A percentile compares a stretch with the other conserved stretches of the same genome.
phyloP scores from a whole-genome alignment of 2,797 vertebrate species.

The Peromyscus attwateri region DNA sequence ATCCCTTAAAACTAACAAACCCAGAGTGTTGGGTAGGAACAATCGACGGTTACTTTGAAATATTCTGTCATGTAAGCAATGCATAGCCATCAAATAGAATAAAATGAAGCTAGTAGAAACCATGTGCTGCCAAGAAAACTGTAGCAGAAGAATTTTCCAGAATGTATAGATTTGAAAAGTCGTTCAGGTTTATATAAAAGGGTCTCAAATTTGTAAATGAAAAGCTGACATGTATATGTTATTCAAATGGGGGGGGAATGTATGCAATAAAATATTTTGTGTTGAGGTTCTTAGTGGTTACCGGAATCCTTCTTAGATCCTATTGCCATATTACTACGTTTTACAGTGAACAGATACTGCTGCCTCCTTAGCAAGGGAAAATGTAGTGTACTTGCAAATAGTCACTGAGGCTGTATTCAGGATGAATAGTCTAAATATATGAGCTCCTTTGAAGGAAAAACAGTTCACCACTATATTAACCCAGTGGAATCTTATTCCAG shows the following conservation, averaged over 20 bases:
- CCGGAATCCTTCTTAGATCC: conserved; percentile 5
- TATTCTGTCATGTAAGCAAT: not conserved
- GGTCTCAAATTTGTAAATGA: conserved; percentile 39
- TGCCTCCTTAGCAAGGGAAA: not conserved
- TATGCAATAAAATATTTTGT: not conserved
- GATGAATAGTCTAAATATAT: conserved; percentile 21
- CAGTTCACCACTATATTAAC: conserved; percentile 65
- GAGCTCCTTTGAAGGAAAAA: conserved; percentile 43
- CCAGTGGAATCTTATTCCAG: conserved; percentile 80
- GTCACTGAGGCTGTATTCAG: conserved; percentile 33
- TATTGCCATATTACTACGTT: not conserved
- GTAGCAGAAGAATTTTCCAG: conserved; percentile 6
- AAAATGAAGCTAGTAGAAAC: not conserved
- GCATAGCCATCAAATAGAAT: not conserved
- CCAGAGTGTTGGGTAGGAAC: not conserved
- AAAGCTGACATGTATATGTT: not conserved
- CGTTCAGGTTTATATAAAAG: not conserved
- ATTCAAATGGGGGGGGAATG: conserved; percentile 33
- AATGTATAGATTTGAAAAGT: conserved; percentile 14
- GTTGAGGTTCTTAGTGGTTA: not conserved
- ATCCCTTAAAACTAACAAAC: conserved; percentile 47
- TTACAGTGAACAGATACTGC: not conserved
- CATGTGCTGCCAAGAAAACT: not conserved
- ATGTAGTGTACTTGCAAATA: not conserved
- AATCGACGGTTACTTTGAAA: conserved; percentile 32